Percentiles rank a stretch among this genome's conserved stretches.
Evolutionary conservation across 2,797 vertebrate genomes (phyloP).

Genomic region (Rhadinocentrus ornatus): DNA sequence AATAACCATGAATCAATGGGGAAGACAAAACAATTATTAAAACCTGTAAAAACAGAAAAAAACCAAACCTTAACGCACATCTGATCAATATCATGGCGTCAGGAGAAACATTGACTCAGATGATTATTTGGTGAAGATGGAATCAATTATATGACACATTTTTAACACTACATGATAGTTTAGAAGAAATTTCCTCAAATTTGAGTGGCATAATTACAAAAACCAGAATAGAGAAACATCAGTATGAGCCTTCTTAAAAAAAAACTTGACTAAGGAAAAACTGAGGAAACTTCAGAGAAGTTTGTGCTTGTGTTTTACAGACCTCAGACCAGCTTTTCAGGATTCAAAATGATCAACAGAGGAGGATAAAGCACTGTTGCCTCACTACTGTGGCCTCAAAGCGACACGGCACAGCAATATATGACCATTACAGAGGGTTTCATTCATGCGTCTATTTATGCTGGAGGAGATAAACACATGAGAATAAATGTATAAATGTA

Average conservation of each 20-base stretch:
- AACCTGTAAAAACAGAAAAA: conserved; percentile 8
- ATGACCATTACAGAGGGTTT: neutral
- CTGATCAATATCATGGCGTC: neutral
- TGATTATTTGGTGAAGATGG: neutral
- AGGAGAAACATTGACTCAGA: neutral
- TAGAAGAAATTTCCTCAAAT: neutral
- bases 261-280: no score
- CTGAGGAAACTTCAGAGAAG: neutral
- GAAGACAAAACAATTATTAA: conserved; percentile 25
- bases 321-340: conserved; percentile 1
- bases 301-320: conserved; percentile 5
- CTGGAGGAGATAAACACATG: neutral
- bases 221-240: neutral
- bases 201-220: neutral
- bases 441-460: neutral
- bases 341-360: neutral
- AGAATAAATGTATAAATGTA: neutral
- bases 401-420: neutral
- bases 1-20: conserved; percentile 2
- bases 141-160: conserved; percentile 18
- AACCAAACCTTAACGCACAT: conserved; percentile 2
- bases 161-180: neutral
- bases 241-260: neutral
- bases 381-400: conserved; percentile 1
- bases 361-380: neutral